Percentiles rank a stretch among this genome's conserved stretches.
Evolutionary conservation across 2,113 vertebrate species (phyloP).

Genomic region (Corythoichthys intestinalis): DNA sequence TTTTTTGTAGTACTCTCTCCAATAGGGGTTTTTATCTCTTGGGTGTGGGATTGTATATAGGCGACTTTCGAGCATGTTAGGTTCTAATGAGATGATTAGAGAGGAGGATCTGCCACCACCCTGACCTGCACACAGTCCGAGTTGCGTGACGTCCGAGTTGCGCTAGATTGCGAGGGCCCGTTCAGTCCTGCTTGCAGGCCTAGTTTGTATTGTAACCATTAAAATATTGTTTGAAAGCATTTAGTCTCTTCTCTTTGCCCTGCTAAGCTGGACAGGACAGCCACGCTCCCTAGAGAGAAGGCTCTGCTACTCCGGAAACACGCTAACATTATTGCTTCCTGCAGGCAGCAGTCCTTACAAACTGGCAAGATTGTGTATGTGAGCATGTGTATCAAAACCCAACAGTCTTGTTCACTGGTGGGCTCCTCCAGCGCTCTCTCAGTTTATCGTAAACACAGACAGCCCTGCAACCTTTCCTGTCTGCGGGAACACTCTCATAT

Average conservation of each 20-base stretch:
- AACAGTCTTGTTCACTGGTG: constrained; percentile 47
- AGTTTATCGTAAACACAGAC: constrained; percentile 59
- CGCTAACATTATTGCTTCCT: constrained; percentile 65
- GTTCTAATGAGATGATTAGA: too few relatives aligned
- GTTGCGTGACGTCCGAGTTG: too few relatives aligned
- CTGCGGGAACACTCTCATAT: constrained; percentile 23
- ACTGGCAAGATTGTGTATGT: constrained; percentile 38
- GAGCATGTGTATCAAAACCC: constrained; percentile 42
- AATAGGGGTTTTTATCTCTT: too few relatives aligned
- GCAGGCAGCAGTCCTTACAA: constrained; percentile 52
- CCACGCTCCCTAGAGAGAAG: constrained; percentile 48
- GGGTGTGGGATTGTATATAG: too few relatives aligned
- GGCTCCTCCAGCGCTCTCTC: constrained; percentile 36
- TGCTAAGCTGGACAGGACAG: constrained; percentile 57
- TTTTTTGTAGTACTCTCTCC: too few relatives aligned
- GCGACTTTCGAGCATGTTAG: too few relatives aligned
- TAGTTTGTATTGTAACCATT: too few relatives aligned
- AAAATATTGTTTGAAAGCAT: neutral
- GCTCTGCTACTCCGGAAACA: constrained; percentile 57
- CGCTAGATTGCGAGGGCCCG: too few relatives aligned
- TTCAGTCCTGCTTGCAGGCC: too few relatives aligned
- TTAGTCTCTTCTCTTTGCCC: constrained; percentile 39
- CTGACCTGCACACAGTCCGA: too few relatives aligned
- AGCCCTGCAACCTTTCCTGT: constrained; percentile 46
- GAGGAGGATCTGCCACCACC: too few relatives aligned